Evolutionary conservation across 2,113 vertebrate genomes (phyloP).

Genomic region (Clarias gariepinus): DNA sequence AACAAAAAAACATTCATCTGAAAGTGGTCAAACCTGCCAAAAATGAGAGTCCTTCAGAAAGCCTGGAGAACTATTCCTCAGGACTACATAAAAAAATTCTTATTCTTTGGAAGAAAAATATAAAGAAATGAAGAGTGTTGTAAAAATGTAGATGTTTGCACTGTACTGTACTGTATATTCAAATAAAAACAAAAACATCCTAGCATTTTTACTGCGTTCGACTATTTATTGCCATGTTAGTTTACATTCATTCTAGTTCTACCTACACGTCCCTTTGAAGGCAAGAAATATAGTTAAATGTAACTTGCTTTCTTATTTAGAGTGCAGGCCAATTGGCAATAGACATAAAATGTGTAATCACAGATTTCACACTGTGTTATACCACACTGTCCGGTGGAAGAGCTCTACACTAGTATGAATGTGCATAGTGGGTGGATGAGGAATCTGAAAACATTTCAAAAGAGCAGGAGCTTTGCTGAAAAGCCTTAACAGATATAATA

Average conservation of each 20-base stretch:
- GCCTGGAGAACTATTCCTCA: too few relatives aligned
- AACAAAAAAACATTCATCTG: too few relatives aligned
- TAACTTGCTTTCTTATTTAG: not conserved
- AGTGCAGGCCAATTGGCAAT: not conserved
- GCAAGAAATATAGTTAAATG: not conserved
- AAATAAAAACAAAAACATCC: not conserved
- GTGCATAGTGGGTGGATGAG: slow-evolving; percentile 33
- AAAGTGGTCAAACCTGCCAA: too few relatives aligned
- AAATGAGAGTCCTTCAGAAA: too few relatives aligned
- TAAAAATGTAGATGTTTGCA: too few relatives aligned
- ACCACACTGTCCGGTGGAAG: not conserved
- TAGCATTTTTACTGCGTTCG: not conserved
- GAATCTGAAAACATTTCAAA: slow-evolving; percentile 26
- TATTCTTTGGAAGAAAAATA: too few relatives aligned
- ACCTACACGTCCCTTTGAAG: not conserved
- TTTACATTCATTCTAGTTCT: not conserved
- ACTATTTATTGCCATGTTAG: not conserved
- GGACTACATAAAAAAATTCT: too few relatives aligned
- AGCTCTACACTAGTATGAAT: not conserved
- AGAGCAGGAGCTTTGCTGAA: slow-evolving; percentile 14
- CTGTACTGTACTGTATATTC: too few relatives aligned
- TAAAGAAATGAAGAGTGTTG: too few relatives aligned
- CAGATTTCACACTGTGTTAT: not conserved
- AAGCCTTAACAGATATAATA: not conserved
- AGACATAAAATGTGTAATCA: slow-evolving; percentile 1